These are phyloP conservation scores for Chamaea fasciata DNA, from an alignment of 2,113 vertebrate genomes.

Conservation along the genomic window DNA sequence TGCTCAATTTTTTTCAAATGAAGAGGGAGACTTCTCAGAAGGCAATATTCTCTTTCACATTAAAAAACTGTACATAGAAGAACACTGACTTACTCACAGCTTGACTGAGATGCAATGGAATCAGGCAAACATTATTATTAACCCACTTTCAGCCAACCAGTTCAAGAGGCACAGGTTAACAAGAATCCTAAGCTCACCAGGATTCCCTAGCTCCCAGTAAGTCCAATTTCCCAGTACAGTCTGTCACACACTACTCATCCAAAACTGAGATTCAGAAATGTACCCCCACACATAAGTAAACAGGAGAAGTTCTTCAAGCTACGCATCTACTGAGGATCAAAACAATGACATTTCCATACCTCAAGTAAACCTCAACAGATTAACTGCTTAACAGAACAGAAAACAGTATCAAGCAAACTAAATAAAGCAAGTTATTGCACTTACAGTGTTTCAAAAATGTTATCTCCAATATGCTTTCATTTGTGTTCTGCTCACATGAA, in stretches of 20 bases:
- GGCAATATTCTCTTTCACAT: background rate
- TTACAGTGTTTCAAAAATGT: background rate
- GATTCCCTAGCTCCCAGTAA: background rate
- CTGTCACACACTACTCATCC: background rate
- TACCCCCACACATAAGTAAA: background rate
- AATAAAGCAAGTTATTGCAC: background rate
- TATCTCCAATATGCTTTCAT: background rate
- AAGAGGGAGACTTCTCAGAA: background rate
- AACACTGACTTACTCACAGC: background rate
- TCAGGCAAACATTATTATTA: background rate
- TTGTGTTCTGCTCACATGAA: background rate
- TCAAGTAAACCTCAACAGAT: background rate
- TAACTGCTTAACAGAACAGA: background rate
- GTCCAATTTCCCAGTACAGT: background rate
- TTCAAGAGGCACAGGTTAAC: background rate
- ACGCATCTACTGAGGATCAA: background rate
- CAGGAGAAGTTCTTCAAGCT: background rate
- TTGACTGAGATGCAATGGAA: background rate
- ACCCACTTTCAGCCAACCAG: background rate
- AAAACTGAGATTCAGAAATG: background rate
- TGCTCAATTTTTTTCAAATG: background rate
- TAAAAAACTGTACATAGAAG: background rate
- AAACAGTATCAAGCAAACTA: background rate
- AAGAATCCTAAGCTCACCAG: background rate
- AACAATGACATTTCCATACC: background rate